Conservation (phyloP, 2,113 vertebrate species). For the Percina caprodes region DNA sequence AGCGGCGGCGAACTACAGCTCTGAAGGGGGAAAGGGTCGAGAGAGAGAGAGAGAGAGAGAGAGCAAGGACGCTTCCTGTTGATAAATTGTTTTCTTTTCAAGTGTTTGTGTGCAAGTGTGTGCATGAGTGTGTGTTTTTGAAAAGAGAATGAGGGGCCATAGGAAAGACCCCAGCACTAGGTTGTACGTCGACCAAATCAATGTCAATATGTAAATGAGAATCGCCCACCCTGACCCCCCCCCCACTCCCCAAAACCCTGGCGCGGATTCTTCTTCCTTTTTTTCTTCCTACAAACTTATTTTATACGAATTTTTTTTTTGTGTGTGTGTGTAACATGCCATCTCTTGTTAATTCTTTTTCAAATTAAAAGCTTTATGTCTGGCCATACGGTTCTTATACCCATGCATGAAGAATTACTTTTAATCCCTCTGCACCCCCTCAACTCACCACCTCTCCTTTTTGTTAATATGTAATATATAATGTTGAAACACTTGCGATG, state of each 20-base stretch:
- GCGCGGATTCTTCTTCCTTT: slow-evolving; percentile 79
- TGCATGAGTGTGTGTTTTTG: slow-evolving; percentile 22
- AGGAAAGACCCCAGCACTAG: slow-evolving; percentile 86
- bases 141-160: slow-evolving; percentile 44
- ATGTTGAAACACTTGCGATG: slow-evolving; percentile 54
- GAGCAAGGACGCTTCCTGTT: slow-evolving; percentile 79
- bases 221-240: slow-evolving; percentile 34
- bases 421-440: slow-evolving; percentile 40
- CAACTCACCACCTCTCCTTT: slow-evolving; percentile 4
- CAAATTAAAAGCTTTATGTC: slow-evolving; percentile 86
- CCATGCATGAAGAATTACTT: slow-evolving; percentile 87
- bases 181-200: slow-evolving; percentile 95
- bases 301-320: slow-evolving; percentile 91
- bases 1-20: not conserved
- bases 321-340: slow-evolving; percentile 89
- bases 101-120: slow-evolving; percentile 40
- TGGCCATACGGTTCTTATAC: slow-evolving; percentile 87
- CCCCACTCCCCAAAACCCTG: not conserved
- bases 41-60: slow-evolving; percentile 16
- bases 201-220: slow-evolving; percentile 98
- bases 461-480: slow-evolving; percentile 85
- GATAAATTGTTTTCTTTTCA: slow-evolving; percentile 48
- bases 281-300: slow-evolving; percentile 82
- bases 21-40: slow-evolving; percentile 46
- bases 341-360: slow-evolving; percentile 81